Conservation (phyloP, 2,797 vertebrate species). For the Hapalemur alaotrensis region DNA sequence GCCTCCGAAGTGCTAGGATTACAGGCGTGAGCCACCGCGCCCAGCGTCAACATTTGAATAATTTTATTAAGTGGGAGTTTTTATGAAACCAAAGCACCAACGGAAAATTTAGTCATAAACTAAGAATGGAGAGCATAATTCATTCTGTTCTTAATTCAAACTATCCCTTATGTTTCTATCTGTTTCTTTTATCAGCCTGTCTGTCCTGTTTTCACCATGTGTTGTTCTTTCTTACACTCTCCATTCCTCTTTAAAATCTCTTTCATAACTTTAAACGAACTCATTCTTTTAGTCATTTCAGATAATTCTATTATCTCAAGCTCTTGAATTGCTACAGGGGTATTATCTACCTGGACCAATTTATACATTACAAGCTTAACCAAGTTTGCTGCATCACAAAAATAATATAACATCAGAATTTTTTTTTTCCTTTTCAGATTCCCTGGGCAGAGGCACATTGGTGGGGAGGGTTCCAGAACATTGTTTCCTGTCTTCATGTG, state of each 20-base stretch:
- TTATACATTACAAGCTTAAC: not conserved
- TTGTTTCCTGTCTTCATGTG: rapidly evolving
- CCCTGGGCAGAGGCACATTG: not conserved
- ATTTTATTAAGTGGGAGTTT: not conserved
- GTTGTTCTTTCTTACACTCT: not conserved
- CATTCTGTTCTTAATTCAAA: not conserved
- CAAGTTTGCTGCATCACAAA: not conserved
- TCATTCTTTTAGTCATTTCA: not conserved
- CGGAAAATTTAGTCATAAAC: not conserved
- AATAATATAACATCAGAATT: not conserved
- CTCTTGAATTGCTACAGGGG: not conserved
- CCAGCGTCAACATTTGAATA: not conserved
- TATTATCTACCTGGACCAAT: not conserved
- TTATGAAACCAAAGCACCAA: not conserved
- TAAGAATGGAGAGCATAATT: not conserved
- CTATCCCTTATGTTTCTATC: not conserved
- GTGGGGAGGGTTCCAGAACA: not conserved
- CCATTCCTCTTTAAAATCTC: not conserved
- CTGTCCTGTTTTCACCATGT: not conserved
- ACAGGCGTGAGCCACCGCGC: no score
- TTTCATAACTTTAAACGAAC: not conserved
- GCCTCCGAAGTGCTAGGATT: no score
- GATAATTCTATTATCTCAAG: not conserved
- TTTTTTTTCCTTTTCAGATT: not conserved
- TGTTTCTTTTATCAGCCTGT: no score